A percentile compares a stretch with the other conserved stretches of the same genome.
phyloP scores from a whole-genome alignment of 2,888 invertebrate genomes.

The Bhutanitis thaidina region DNA sequence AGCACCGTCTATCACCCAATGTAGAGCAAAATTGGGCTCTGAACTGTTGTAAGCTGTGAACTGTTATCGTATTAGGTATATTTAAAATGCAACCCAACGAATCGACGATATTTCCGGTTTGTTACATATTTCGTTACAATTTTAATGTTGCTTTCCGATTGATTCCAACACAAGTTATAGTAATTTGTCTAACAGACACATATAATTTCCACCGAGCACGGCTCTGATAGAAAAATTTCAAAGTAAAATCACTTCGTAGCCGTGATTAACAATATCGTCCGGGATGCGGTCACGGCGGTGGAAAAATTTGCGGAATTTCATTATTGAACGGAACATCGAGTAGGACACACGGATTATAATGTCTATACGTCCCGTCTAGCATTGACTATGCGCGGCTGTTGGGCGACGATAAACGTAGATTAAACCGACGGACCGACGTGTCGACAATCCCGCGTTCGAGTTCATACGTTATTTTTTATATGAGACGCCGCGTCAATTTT shows the following conservation, averaged over 20 bases:
- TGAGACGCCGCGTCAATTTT: not conserved
- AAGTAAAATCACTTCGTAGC: not conserved
- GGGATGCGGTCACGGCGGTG: too few species aligned
- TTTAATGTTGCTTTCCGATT: too few species aligned
- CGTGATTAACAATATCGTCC: constrained; percentile 19
- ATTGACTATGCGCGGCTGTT: constrained; percentile 53
- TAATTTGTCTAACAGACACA: too few species aligned
- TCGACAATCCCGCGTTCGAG: constrained; percentile 8
- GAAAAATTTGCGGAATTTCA: constrained; percentile 42
- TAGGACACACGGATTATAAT: constrained; percentile 50
- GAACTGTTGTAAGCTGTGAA: not conserved
- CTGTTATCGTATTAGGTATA: too few species aligned
- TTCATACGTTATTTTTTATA: constrained; percentile 4
- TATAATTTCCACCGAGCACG: too few species aligned
- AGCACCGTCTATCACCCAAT: constrained; percentile 48
- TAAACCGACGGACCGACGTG: constrained; percentile 44
- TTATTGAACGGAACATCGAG: constrained; percentile 39
- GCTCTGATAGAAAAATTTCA: not conserved
- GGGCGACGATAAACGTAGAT: constrained; percentile 68
- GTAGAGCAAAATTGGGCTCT: constrained; percentile 43
- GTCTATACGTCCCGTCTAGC: constrained; percentile 49
- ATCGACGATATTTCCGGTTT: too few species aligned
- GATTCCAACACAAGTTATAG: too few species aligned
- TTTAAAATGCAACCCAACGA: too few species aligned
- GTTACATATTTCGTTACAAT: too few species aligned